Conservation (phyloP, 2,113 vertebrate species). For the Dolichallabes microphthalmus region DNA sequence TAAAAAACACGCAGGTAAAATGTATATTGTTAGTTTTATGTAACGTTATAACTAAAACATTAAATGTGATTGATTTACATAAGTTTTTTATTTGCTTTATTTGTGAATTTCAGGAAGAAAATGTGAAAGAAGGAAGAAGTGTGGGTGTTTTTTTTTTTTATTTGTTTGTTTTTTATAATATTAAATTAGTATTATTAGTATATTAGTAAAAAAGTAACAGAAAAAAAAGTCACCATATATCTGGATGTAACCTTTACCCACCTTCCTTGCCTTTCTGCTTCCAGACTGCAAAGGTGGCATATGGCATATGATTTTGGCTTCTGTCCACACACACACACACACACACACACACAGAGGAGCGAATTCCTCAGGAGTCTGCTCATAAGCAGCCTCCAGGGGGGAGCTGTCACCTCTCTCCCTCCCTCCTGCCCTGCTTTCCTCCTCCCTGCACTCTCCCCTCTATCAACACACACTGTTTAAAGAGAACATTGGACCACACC, state of each 20-base stretch:
- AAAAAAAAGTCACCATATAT: conserved; percentile 7
- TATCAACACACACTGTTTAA: conserved; percentile 61
- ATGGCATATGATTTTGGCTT: conserved; percentile 44
- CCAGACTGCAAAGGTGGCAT: conserved; percentile 27
- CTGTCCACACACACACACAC: conserved; percentile 39
- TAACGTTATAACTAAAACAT: not conserved
- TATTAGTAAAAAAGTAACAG: not conserved
- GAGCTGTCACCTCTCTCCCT: conserved; percentile 45
- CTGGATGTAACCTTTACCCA: conserved; percentile 22
- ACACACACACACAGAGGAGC: conserved; percentile 29
- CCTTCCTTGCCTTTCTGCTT: conserved; percentile 9
- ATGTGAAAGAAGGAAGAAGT: too few species aligned
- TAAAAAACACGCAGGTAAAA: not conserved
- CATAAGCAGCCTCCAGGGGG: conserved; percentile 55
- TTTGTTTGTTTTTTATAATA: too few species aligned
- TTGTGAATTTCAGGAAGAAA: not conserved
- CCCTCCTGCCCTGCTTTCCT: not conserved
- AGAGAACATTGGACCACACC: conserved; percentile 61
- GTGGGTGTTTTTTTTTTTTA: too few species aligned
- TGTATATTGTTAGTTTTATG: not conserved
- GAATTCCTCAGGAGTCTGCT: conserved; percentile 72
- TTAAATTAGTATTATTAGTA: too few species aligned
- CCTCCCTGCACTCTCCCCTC: conserved; percentile 49
- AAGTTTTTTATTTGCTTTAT: not conserved
- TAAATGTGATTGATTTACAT: not conserved